Conservation (phyloP, 2,888 invertebrate genomes). For the Euzetes globulus region DNA sequence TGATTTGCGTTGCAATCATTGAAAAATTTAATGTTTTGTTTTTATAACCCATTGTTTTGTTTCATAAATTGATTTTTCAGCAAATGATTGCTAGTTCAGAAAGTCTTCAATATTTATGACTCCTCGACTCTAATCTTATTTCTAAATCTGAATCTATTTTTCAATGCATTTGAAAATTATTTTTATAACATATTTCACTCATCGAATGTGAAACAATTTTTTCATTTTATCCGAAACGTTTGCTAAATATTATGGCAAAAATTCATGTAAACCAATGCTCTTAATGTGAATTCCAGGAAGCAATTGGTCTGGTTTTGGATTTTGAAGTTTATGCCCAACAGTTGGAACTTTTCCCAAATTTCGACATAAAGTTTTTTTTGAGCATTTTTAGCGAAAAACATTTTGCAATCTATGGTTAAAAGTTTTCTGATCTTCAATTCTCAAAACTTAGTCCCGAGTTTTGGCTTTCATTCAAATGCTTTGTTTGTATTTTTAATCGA, state of each 20-base stretch:
- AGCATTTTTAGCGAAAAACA: background rate
- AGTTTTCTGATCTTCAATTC: background rate
- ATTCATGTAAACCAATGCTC: background rate
- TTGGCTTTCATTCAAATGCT: slow-evolving; percentile 6
- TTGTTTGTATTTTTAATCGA: background rate
- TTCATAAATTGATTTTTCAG: too few species aligned
- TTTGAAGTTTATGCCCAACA: background rate
- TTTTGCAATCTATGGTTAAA: background rate
- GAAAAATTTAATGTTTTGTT: too few species aligned
- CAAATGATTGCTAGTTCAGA: too few species aligned
- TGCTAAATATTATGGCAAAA: background rate
- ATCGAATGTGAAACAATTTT: background rate
- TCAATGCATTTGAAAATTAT: background rate
- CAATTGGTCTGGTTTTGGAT: background rate
- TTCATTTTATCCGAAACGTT: background rate
- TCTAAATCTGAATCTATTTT: background rate
- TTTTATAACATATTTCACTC: background rate
- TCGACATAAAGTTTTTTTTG: background rate
- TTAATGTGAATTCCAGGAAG: background rate
- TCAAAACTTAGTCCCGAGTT: background rate
- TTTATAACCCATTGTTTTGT: too few species aligned
- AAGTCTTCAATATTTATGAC: background rate
- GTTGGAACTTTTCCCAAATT: background rate
- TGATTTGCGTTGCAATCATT: too few species aligned
- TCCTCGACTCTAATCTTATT: background rate